Base-by-base conservation (phyloP, 2,888 invertebrate species). In the Teleogryllus oceanicus region DNA sequence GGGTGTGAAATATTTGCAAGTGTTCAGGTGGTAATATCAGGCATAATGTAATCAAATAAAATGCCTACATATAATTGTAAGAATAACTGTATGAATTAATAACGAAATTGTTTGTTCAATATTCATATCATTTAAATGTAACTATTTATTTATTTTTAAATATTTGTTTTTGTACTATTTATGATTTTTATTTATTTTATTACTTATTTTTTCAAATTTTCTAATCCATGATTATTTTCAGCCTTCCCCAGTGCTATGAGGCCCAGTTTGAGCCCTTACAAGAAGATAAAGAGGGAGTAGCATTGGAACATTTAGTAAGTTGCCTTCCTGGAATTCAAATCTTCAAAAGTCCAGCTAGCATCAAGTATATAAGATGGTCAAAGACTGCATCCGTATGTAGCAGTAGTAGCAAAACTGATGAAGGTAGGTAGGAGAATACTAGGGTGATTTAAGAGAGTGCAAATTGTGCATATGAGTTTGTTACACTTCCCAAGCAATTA, bases 231-330 rank as follows among this genome's bases (percentile, higher is more conserved):
- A 37, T 37, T 37, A 37, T 50, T 86, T 86, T 76, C 84, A 95
- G 95, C 86, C 92, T 96, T 85, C 92, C 94, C 82, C 91, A 92
- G 82, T 96, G 96, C 87, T 96, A 95, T 86, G 92, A 92, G 85
- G 90, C 92, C 16, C 92, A 92, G 85, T 94, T 93, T 86, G 85
- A 93, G 77, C 87, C 89, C 18, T 87, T 92, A n/a, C 84, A 85
- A 51, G 84, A 84, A 50, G 91, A 91, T 84, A 91, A 91, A 4
- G 90, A 88, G 81, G 96, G 96, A 8, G 96, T 97, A 20, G 93
- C 96, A 0, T 87, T 98, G 80, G 98, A 98, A 86, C 94, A 98
- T 88, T 88, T 98, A 80, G 91, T 98, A 49, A 93, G 96, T 78
- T 96, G 95, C 86, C 91, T 96, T 13, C 91, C 92, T 13, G 93